Percentiles rank a stretch among this genome's conserved stretches.
These are phyloP conservation scores for Chaetogeoica ovagalla DNA, from an alignment of 2,888 invertebrate species.

Conservation along the genomic window DNA sequence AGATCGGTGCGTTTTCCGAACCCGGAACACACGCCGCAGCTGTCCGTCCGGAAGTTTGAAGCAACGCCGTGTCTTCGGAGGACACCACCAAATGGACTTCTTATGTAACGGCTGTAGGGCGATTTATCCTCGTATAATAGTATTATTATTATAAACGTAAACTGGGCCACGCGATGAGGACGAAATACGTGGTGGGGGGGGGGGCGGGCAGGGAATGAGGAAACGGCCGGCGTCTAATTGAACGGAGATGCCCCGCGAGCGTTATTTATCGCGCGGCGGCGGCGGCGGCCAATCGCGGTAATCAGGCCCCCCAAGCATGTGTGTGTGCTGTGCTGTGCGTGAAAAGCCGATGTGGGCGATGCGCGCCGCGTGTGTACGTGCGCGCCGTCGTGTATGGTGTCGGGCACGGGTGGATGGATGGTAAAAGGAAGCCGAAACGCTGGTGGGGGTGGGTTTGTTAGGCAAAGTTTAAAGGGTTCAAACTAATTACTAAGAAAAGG, in stretches of 20 bases:
- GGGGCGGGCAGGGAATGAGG: too few species aligned
- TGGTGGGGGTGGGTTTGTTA: slow-evolving; percentile 43
- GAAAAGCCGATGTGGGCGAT: not conserved
- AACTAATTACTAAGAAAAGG: slow-evolving; percentile 53
- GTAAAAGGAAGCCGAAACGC: not conserved
- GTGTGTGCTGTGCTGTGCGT: not conserved
- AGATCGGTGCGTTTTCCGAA: too few species aligned
- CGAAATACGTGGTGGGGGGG: not conserved
- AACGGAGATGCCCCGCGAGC: slow-evolving; percentile 28
- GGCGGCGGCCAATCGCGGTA: slow-evolving; percentile 32
- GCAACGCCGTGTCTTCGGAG: not conserved
- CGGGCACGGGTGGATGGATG: not conserved
- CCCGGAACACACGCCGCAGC: too few species aligned
- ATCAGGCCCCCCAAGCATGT: slow-evolving; percentile 27
- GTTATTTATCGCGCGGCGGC: slow-evolving; percentile 35
- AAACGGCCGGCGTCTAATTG: slow-evolving; percentile 23
- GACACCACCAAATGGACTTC: slow-evolving; percentile 36
- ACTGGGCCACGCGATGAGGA: too few species aligned
- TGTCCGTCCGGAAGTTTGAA: too few species aligned
- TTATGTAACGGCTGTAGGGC: slow-evolving; percentile 10
- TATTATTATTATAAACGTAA: too few species aligned
- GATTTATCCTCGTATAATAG: not conserved
- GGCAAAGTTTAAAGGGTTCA: slow-evolving; percentile 53
- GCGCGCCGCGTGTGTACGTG: not conserved
- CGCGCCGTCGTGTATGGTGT: not conserved